Percentiles rank a stretch among this genome's conserved stretches.
These are phyloP conservation scores for Drosophila percnosoma DNA, from an alignment of 2,888 invertebrate genomes.

Conservation along the genomic window DNA sequence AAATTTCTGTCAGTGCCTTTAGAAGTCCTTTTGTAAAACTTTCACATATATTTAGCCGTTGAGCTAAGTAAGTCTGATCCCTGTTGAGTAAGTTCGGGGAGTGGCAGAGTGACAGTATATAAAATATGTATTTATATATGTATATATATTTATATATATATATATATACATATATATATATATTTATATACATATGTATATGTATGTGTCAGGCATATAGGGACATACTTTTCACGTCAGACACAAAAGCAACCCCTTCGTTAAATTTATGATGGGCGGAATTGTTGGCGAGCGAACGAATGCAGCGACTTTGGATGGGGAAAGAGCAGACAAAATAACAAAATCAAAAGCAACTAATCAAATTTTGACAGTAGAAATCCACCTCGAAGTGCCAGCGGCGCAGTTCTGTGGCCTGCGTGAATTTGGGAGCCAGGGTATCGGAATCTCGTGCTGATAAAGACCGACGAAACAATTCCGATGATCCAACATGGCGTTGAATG, in stretches of 20 bases:
- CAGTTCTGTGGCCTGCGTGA: conserved; percentile 34
- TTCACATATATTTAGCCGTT: conserved; percentile 11
- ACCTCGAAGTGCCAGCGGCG: conserved; percentile 65
- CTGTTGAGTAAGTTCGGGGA: conserved; percentile 30
- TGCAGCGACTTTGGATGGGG: conserved; percentile 2
- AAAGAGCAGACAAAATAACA: conserved; percentile 36
- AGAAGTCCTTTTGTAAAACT: conserved; percentile 12
- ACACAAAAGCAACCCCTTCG: conserved; percentile 66
- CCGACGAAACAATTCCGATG: conserved; percentile 5
- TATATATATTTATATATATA: conserved; percentile 32
- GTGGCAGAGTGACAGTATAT: conserved; percentile 60
- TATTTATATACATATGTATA: neutral
- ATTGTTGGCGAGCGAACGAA: conserved; percentile 6
- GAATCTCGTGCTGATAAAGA: conserved; percentile 32
- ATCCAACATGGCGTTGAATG: conserved; percentile 55
- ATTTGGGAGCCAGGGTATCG: conserved; percentile 23
- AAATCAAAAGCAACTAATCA: conserved; percentile 80
- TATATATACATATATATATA: neutral
- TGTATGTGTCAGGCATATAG: conserved; percentile 15
- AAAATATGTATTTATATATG: conserved; percentile 50
- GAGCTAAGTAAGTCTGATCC: conserved; percentile 31
- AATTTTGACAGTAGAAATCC: conserved; percentile 83
- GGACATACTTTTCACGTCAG: conserved; percentile 49
- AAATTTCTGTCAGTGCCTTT: neutral
- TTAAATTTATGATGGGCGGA: conserved; percentile 76